A percentile compares a stretch with the other conserved stretches of the same genome.
These are phyloP conservation scores for Taphrorychus bicolor DNA, from an alignment of 2,888 invertebrate genomes.

Conservation along the genomic window DNA sequence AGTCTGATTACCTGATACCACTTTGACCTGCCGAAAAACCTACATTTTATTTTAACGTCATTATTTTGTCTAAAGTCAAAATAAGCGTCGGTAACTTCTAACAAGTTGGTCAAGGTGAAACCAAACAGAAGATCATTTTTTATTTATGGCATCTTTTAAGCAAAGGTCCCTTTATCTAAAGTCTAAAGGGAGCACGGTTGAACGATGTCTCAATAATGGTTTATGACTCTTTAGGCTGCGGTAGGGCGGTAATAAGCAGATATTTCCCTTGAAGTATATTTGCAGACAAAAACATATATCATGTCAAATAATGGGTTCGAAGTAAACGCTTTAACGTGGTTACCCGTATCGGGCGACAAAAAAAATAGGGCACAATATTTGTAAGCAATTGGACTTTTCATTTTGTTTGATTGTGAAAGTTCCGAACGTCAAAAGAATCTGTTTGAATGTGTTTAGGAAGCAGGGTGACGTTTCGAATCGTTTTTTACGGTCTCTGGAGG, in stretches of 20 bases:
- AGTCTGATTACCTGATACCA: too few relatives aligned
- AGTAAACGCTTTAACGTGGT: conserved; percentile 27
- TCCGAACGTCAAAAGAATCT: conserved; percentile 17
- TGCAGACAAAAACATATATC: conserved; percentile 25
- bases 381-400: conserved; percentile 32
- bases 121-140: neutral
- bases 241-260: conserved; percentile 28
- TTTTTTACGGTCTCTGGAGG: conserved; percentile 37
- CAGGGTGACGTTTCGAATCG: conserved; percentile 29
- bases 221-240: conserved; percentile 33
- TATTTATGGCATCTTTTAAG: neutral
- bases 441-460: conserved; percentile 33
- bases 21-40: too few relatives aligned
- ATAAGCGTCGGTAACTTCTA: too few relatives aligned
- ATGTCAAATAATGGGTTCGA: conserved; percentile 23
- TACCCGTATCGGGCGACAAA: conserved; percentile 6
- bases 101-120: neutral
- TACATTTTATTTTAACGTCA: too few relatives aligned
- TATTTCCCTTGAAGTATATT: conserved; percentile 24
- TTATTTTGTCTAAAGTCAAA: too few relatives aligned
- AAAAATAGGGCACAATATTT: conserved; percentile 27
- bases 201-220: conserved; percentile 25
- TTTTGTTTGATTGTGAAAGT: conserved; percentile 18
- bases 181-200: too few relatives aligned
- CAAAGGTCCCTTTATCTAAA: neutral